Conservation (phyloP, 2,113 vertebrate species). For the Gymnorhina tibicen region DNA sequence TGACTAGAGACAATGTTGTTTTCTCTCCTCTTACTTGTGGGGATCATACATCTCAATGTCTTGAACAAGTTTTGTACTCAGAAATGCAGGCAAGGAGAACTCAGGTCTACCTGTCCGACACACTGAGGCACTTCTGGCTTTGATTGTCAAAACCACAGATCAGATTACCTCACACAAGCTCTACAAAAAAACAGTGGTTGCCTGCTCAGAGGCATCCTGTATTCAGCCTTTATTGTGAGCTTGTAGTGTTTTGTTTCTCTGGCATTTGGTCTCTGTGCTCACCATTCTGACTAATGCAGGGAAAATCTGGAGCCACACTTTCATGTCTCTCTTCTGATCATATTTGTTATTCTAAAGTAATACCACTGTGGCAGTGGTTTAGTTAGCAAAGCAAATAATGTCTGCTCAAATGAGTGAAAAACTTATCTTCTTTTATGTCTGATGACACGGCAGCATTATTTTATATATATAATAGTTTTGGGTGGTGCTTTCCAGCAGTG, state of each 20-base stretch:
- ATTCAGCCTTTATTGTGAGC: neutral
- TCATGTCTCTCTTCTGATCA: neutral
- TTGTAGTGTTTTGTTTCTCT: neutral
- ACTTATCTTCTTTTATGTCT: neutral
- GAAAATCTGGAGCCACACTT: neutral
- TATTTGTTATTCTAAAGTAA: constrained; percentile 16
- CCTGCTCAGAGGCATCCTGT: neutral
- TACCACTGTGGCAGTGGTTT: neutral
- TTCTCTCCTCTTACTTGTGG: neutral
- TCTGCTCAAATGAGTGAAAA: neutral
- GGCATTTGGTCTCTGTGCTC: neutral
- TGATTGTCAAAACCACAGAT: neutral
- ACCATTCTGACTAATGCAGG: neutral
- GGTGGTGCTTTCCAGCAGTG: neutral
- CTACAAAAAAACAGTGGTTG: neutral
- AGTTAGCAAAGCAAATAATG: neutral
- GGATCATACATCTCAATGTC: neutral
- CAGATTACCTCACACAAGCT: neutral
- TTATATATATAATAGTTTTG: neutral
- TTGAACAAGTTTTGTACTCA: neutral
- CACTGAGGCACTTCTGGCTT: neutral
- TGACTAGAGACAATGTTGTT: neutral
- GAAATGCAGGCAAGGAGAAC: too few relatives aligned
- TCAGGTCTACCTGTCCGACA: neutral
- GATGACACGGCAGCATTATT: neutral